Evolutionary conservation across 2,113 vertebrate species (phyloP).

Genomic region (Laterallus jamaicensis): DNA sequence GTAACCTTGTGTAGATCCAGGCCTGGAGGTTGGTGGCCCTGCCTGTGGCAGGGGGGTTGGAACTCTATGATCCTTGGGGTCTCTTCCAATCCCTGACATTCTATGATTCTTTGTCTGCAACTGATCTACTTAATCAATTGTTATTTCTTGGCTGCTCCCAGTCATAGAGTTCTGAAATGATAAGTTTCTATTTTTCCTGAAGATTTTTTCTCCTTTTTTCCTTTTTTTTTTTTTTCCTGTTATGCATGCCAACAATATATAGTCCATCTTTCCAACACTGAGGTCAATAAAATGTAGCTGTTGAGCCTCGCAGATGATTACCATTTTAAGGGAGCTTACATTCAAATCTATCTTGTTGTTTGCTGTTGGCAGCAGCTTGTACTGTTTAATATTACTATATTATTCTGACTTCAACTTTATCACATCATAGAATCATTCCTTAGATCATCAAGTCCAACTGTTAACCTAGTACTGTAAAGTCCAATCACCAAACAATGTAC

Average conservation of each 20-base stretch:
- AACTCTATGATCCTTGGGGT: too few species aligned
- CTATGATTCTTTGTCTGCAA: neutral
- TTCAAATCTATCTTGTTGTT: neutral
- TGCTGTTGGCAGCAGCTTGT: neutral
- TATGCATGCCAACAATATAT: neutral
- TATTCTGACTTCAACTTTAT: neutral
- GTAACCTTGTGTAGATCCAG: too few species aligned
- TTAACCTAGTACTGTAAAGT: neutral
- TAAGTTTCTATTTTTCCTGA: neutral
- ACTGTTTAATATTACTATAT: neutral
- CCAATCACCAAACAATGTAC: neutral
- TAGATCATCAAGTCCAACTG: rapidly evolving
- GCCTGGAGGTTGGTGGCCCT: too few species aligned
- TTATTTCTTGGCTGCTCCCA: neutral
- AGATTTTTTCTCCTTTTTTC: neutral
- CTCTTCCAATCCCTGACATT: too few species aligned
- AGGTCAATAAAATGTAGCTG: neutral
- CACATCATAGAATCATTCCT: neutral
- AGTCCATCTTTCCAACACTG: neutral
- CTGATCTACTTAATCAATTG: neutral
- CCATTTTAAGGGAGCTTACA: rapidly evolving
- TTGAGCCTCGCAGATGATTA: neutral
- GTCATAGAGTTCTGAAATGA: neutral
- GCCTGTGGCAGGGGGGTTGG: too few species aligned
- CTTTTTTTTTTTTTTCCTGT: too few species aligned